Evolutionary conservation across 2,113 vertebrate species (phyloP).

Genomic region (Cyprinodon tularosa): DNA sequence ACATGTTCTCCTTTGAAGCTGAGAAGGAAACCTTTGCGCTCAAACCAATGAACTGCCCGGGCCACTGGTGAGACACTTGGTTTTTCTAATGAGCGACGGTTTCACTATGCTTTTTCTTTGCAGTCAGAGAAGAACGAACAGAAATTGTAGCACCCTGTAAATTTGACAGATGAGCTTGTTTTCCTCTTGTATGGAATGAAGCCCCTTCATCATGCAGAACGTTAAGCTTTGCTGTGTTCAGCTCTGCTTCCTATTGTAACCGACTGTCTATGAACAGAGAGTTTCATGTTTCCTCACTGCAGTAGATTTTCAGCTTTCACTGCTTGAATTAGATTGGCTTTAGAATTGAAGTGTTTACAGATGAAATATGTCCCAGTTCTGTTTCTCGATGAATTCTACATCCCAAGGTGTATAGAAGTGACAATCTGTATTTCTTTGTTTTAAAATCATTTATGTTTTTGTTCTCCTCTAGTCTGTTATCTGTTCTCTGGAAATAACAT

Average conservation of each 20-base stretch:
- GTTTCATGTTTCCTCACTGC: not conserved
- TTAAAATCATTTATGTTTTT: slow-evolving; percentile 24
- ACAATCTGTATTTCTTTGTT: not conserved
- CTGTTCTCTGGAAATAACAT: slow-evolving; percentile 12
- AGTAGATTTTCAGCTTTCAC: slow-evolving; percentile 7
- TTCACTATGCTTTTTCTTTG: not conserved
- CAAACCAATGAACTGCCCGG: slow-evolving; percentile 99
- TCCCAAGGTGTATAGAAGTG: slow-evolving; percentile 17
- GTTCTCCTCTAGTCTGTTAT: not conserved
- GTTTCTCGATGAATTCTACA: slow-evolving; percentile 42
- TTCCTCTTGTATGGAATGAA: not conserved
- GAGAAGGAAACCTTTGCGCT: slow-evolving; percentile 96
- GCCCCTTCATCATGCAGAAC: not conserved
- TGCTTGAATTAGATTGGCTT: slow-evolving; percentile 4
- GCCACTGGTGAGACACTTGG: slow-evolving; percentile 87
- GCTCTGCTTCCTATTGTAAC: not conserved
- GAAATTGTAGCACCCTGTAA: too few species aligned
- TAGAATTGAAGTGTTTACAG: slow-evolving; percentile 34
- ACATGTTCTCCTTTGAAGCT: slow-evolving; percentile 98
- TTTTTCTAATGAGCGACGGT: not conserved
- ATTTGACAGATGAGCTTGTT: not conserved
- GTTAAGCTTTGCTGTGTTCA: not conserved
- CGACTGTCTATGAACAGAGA: not conserved
- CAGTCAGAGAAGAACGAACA: not conserved
- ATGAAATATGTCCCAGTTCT: slow-evolving; percentile 44